These are phyloP conservation scores for Poeciliopsis turneri DNA, from an alignment of 2,797 vertebrate species.

Conservation along the genomic window DNA sequence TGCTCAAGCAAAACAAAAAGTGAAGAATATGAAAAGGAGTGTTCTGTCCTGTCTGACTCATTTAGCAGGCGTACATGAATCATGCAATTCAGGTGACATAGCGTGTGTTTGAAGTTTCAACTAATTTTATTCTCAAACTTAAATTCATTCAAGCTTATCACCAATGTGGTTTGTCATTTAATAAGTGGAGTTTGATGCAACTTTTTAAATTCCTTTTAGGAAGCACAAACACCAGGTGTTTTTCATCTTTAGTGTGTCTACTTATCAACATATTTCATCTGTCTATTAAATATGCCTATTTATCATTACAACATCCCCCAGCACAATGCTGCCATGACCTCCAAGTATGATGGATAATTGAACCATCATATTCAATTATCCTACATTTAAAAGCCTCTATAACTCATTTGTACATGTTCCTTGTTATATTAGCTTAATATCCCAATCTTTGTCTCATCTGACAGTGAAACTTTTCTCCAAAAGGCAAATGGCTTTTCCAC, in stretches of 20 bases:
- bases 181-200: too few relatives aligned
- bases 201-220: background rate
- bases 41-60: slow-evolving; percentile 33
- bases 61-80: slow-evolving; percentile 43
- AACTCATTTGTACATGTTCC: background rate
- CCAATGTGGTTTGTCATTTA: too few relatives aligned
- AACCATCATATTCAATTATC: background rate
- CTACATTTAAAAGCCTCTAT: background rate
- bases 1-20: slow-evolving; percentile 66
- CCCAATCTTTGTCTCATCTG: background rate
- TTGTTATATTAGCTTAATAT: background rate
- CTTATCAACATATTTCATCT: background rate
- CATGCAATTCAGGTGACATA: slow-evolving; percentile 11
- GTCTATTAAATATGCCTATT: background rate
- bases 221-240: background rate
- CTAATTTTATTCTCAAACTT: background rate
- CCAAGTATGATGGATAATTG: too few relatives aligned
- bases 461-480: background rate
- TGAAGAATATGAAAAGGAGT: slow-evolving; percentile 12
- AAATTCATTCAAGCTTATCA: background rate
- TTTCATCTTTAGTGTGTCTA: too few relatives aligned
- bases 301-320: background rate
- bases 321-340: background rate
- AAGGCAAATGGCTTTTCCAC: background rate
- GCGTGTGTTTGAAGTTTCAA: background rate